Base-by-base conservation (phyloP, 2,113 vertebrate species). In the Phalacrocorax aristotelis region DNA sequence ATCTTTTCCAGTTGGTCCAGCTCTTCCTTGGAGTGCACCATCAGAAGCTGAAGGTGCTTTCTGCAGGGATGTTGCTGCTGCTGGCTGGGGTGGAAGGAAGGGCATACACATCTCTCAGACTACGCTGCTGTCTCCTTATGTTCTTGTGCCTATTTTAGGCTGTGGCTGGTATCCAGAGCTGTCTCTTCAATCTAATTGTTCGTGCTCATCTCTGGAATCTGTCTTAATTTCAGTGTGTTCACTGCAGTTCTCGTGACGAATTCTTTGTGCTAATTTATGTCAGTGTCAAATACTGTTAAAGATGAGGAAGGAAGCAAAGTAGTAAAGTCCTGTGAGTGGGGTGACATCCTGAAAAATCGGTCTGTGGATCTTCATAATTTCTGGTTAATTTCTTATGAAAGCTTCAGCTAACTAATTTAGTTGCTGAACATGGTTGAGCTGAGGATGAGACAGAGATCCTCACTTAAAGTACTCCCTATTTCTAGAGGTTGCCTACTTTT, bases 31-130 rank as follows among this genome's bases (percentile, higher is more conserved):
- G 57, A 70, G 32, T 32, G 12, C 13, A 13, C 4, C 4, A 1
- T 64, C 36, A 62, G 60, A 22, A 70, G 52, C 36, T 66, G 58
- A 68, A 78, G 36, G 29, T 1, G 2, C 30, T 83, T 51, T 36
- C 14, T 49, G 27, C 3, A 7, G 17, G 44, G 27, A n/a, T 1
- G 1, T 49, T 70, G 10, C 57, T 40, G n/a, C n/a, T 76, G 72
- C 68, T 49, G n/a, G 6, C 68, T 87, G 27, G 44, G 13, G 10
- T 79, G 54, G 38, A 69, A 77, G 76, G 54, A 46, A 61, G 57
- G 58, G 23, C 3, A 1, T 26, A 25, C 19, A 4, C 23, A 14
- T 74, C 26, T 68, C 27, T 1, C 2, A 2, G 40, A 9, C 21
- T 38, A 5, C 0, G 4, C 55, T 65, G 29, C 70, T 49, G 79